Percentiles rank a stretch among this genome's conserved stretches.
Evolutionary conservation across 1,140 invertebrate genomes (phyloP).

Genomic region (Microplitis demolitor): DNA sequence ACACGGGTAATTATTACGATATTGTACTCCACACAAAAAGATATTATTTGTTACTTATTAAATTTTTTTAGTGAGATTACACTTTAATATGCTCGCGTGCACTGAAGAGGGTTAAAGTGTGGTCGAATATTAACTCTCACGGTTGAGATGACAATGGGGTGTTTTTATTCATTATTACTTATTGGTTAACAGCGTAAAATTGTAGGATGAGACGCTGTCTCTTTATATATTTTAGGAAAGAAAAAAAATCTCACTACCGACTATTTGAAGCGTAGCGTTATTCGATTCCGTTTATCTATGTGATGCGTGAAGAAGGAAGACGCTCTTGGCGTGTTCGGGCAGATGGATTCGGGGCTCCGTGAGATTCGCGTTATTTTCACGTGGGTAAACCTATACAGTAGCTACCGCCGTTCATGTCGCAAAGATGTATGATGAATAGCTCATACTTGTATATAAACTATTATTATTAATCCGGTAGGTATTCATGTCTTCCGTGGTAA

Average conservation of each 20-base stretch:
- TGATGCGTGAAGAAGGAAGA: constrained; percentile 23
- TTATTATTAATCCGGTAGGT: neutral
- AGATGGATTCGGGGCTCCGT: constrained; percentile 33
- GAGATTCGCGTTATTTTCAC: constrained; percentile 30
- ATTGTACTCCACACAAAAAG: no score
- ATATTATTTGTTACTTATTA: no score
- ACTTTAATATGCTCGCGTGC: neutral
- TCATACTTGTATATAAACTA: constrained; percentile 1
- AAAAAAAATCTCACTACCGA: constrained; percentile 7
- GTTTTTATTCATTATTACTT: neutral
- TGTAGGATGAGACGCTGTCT: neutral
- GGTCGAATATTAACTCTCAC: neutral
- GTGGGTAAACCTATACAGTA: constrained; percentile 24
- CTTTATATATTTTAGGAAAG: constrained; percentile 17
- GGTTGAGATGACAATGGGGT: neutral
- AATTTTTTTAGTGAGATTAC: no score
- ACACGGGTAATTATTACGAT: no score
- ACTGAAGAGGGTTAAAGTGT: no score
- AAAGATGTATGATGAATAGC: neutral
- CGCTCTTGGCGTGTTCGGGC: constrained; percentile 14
- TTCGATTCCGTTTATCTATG: constrained; percentile 30
- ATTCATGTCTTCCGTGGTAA: neutral
- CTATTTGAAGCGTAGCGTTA: constrained; percentile 26
- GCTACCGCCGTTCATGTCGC: neutral
- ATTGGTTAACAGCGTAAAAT: neutral